These are phyloP conservation scores for Lapara coniferarum DNA, from an alignment of 2,888 invertebrate genomes.

Conservation along the genomic window DNA sequence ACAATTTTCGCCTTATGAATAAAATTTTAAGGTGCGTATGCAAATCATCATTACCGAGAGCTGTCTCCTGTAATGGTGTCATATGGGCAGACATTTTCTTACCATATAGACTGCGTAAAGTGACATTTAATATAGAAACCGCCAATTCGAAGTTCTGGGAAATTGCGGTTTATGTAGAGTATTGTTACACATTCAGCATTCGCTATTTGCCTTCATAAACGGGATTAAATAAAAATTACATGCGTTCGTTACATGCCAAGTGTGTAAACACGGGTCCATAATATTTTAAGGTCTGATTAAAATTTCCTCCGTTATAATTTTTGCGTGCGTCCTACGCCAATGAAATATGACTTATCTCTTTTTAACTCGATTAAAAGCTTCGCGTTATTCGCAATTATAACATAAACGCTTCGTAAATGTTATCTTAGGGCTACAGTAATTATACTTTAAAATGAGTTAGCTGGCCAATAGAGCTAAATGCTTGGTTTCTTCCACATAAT, in stretches of 20 bases:
- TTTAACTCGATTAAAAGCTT: slow-evolving; percentile 50
- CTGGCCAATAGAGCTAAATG: slow-evolving; percentile 43
- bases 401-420: slow-evolving; percentile 54
- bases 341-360: slow-evolving; percentile 34
- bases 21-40: slow-evolving; percentile 81
- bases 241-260: background rate
- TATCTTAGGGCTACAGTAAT: slow-evolving; percentile 69
- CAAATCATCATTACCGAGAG: slow-evolving; percentile 77
- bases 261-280: background rate
- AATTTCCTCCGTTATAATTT: slow-evolving; percentile 11
- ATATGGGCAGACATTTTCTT: slow-evolving; percentile 71
- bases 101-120: slow-evolving; percentile 67
- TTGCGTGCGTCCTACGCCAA: slow-evolving; percentile 12
- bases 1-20: slow-evolving; percentile 83
- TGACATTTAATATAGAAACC: slow-evolving; percentile 57
- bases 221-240: background rate
- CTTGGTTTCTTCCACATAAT: slow-evolving; percentile 32
- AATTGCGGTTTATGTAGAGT: slow-evolving; percentile 38
- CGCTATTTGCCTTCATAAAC: background rate
- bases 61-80: slow-evolving; percentile 73
- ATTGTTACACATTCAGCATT: background rate
- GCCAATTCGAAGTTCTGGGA: slow-evolving; percentile 31
- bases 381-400: slow-evolving; percentile 50
- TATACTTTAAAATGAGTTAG: slow-evolving; percentile 61
- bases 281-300: slow-evolving; percentile 6